Base-by-base conservation (phyloP, 2,888 invertebrate genomes). In the Lepidonotus clava region DNA sequence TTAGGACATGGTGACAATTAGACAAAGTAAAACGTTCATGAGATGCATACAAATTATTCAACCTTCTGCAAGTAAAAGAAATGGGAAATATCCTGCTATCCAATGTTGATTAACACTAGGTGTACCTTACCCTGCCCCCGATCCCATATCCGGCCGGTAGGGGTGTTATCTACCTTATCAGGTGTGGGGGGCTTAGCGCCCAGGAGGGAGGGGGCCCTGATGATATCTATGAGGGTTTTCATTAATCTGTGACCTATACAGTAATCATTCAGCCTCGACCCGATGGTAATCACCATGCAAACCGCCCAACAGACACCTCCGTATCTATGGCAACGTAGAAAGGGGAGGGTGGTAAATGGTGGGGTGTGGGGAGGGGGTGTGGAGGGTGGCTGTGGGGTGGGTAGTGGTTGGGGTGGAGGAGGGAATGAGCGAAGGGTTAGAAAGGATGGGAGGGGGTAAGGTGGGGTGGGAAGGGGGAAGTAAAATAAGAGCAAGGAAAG, bases 171-270 rank as follows among this genome's bases (percentile, higher is more conserved):
- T 61, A 4, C 61, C 61, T 61, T 61, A 61, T 61, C 61, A 61
- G 61, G 61, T 28, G 61, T 11, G 2, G 24, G 28, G 61, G 61
- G 61, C 61, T 18, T 24, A 24, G 61, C n/a, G n/a, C n/a, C n/a
- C n/a, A n/a, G 11, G 61, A 61, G 28, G 28, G 24, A 61, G 61
- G 61, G 61, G 61, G 24, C 28, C 76, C 38, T 36, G 76, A 76
- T 36, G 76, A 76, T 76, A 76, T 76, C 76, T 76, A 76, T 76
- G 76, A 40, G 76, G 38, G 76, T 76, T 36, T 76, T 76, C 76
- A 76, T 76, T 76, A 76, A 76, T 76, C 76, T 76, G 76, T 76
- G 76, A 76, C 76, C 76, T 76, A 76, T 76, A 76, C 76, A 18
- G 38, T 76, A 76, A 76, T 76, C 36, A 76, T 76, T 76, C 76